These are phyloP conservation scores for Amblyjoppa fuscipennis DNA, from an alignment of 2,888 invertebrate species.

Conservation along the genomic window DNA sequence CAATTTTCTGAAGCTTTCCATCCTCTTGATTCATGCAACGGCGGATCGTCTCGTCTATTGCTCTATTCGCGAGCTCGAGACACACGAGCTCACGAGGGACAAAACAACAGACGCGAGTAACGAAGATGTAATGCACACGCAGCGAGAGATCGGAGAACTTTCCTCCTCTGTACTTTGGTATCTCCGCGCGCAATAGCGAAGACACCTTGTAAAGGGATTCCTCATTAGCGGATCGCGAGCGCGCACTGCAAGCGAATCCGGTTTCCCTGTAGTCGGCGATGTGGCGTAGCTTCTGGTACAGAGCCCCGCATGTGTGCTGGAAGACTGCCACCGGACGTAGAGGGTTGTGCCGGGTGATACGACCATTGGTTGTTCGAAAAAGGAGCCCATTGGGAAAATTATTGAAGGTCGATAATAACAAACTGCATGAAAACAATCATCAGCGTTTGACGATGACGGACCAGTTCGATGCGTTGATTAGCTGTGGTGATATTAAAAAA, in stretches of 20 bases:
- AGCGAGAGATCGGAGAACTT: constrained; percentile 21
- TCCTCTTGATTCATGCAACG: constrained; percentile 13
- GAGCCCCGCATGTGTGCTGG: background rate
- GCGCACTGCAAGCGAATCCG: constrained; percentile 74
- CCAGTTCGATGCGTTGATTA: too few species aligned
- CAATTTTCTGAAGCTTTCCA: constrained; percentile 43
- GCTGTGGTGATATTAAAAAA: too few species aligned
- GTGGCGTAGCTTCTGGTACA: constrained; percentile 23
- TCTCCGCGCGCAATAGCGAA: constrained; percentile 61
- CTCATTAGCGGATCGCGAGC: constrained; percentile 76
- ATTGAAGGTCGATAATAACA: too few species aligned
- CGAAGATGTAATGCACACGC: background rate
- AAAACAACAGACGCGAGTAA: constrained; percentile 15
- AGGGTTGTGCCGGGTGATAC: too few species aligned
- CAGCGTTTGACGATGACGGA: too few species aligned
- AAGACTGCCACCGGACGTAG: background rate
- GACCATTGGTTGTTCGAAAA: too few species aligned
- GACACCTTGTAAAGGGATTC: constrained; percentile 75
- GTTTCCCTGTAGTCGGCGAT: constrained; percentile 69
- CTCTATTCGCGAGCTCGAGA: constrained; percentile 24
- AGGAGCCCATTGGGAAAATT: too few species aligned
- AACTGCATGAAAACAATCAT: too few species aligned
- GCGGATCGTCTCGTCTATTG: constrained; percentile 4
- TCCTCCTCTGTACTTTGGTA: constrained; percentile 7
- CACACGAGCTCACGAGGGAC: background rate